Percentiles rank a stretch among this genome's conserved stretches.
These are phyloP conservation scores for Mercenaria mercenaria DNA, from an alignment of 1,140 invertebrate genomes.

Conservation along the genomic window DNA sequence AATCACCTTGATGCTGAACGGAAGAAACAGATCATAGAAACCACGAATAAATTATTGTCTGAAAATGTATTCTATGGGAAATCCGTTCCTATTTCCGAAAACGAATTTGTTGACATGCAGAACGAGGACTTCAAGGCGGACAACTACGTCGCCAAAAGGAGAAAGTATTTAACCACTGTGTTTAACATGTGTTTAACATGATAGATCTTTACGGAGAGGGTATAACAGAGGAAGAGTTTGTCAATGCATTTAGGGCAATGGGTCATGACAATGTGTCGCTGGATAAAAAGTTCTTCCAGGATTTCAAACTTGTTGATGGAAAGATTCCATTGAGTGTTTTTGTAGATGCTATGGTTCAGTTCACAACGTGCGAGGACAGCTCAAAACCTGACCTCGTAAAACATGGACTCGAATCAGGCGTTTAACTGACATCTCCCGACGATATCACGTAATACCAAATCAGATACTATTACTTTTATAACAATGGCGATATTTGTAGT, in stretches of 20 bases:
- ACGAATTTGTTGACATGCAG: not conserved
- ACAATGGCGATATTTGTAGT: no score
- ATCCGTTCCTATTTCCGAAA: not conserved
- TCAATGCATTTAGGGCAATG: not conserved
- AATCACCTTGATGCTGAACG: not conserved
- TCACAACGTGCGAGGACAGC: not conserved
- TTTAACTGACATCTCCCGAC: not conserved
- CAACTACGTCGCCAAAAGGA: not conserved
- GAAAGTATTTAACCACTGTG: not conserved
- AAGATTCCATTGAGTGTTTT: not conserved
- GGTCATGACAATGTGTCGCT: not conserved
- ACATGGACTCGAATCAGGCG: not conserved
- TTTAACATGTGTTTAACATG: no score
- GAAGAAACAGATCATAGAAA: not conserved
- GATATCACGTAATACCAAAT: no score
- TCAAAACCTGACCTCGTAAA: not conserved
- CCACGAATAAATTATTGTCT: not conserved
- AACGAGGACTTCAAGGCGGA: not conserved
- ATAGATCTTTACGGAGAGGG: not conserved
- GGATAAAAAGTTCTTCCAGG: not conserved
- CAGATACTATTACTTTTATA: no score
- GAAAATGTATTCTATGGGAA: constrained; percentile 5
- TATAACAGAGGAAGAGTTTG: not conserved
- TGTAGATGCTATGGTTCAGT: not conserved
- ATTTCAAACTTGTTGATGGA: not conserved